Evolutionary conservation across 2,797 vertebrate species (phyloP), one percentile per base, ranked within the genome.

Genomic region (Hippoglossus hippoglossus): DNA sequence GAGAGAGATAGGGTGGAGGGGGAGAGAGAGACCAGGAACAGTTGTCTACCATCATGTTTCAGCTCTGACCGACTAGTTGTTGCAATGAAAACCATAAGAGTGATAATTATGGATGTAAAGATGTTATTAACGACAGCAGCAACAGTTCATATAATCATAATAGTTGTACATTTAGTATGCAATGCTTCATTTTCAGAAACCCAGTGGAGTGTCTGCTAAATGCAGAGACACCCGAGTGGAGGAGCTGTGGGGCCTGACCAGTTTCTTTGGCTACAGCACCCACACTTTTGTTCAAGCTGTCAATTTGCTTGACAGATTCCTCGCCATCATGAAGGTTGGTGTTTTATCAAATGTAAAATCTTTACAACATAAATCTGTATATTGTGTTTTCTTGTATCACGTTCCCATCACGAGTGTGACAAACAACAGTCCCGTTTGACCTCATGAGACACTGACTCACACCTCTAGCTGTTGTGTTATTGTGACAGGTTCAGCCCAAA

Each of bases 241-340:
- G 87, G 98, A 99, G 74, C 93, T 99, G 54, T 97, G 96, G 96
- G 96, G 97, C 64, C 90, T 99, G 90, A 97, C 96, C 79, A 99
- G 93, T 86, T 99, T 99, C 85, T 99, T 99, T 64, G 97, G 96
- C 67, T 98, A 97, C 92, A 94, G 96, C 84, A 98, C 96, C 46
- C 96, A 97, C 84, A 99, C 97, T 0, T 99, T 99, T 92, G 97
- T 97, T 71, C 91, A 97, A 89, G 96, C 98, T 79, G 97, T 98
- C 66, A 99, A 96, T 90, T 94, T 98, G 83, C 93, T 99, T 79
- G 98, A 99, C 87, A 94, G 98, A 91, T 99, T 99, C 89, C 89
- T 99, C 84, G 93, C 97, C 61, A 93, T 96, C 64, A 98, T 99
- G 96, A 99, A 99, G 97, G 98, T 98, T 94, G 47, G 63, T 53